Conservation (phyloP, 2,888 invertebrate species). For the Drosophila limbata region DNA sequence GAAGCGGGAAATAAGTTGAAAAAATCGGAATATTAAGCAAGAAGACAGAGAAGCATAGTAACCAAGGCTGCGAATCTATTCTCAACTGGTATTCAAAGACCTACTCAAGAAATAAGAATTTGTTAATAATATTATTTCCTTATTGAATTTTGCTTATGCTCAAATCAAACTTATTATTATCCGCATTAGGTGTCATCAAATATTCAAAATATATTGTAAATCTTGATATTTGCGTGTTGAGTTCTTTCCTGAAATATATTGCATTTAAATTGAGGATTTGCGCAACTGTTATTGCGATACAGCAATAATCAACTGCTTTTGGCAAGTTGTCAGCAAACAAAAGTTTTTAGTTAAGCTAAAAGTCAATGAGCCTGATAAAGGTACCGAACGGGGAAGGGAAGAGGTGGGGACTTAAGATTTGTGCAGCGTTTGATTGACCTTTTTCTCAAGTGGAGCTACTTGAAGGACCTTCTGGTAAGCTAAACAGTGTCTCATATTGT, state of each 20-base stretch:
- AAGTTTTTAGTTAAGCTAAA: conserved; percentile 24
- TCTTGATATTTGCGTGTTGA: conserved; percentile 5
- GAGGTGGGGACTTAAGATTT: conserved; percentile 7
- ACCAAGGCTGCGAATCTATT: background rate
- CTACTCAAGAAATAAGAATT: background rate
- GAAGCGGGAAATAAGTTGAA: no score
- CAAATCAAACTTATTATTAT: background rate
- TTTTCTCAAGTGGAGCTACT: conserved; percentile 35
- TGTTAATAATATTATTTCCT: background rate
- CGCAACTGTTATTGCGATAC: conserved; percentile 21
- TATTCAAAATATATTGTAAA: background rate
- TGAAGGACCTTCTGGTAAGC: conserved; percentile 22
- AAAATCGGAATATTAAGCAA: no score
- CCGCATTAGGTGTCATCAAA: background rate
- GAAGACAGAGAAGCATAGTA: background rate
- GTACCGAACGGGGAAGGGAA: conserved; percentile 8
- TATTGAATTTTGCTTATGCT: conserved; percentile 1
- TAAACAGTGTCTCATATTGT: conserved; percentile 36
- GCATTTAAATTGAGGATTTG: background rate
- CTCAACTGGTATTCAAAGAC: no score
- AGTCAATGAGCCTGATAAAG: conserved; percentile 45
- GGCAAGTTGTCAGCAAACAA: conserved; percentile 31
- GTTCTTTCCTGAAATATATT: background rate
- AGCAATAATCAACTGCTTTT: conserved; percentile 8
- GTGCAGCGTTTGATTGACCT: conserved; percentile 55